Evolutionary conservation across 2,113 vertebrate species (phyloP).

Genomic region (Anolis sagrei): DNA sequence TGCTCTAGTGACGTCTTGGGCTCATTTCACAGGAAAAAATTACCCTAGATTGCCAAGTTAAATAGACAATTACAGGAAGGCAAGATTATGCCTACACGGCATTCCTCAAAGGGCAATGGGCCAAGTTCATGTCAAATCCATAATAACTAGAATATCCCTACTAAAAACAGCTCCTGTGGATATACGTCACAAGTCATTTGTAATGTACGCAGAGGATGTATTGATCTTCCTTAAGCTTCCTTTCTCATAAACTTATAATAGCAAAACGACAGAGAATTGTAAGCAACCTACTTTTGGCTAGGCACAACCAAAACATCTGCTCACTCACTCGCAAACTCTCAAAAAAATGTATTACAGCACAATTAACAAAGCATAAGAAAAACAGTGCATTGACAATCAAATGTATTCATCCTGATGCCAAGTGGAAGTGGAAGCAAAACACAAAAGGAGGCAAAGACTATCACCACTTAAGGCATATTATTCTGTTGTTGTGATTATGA

Average conservation of each 20-base stretch:
- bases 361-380: slow-evolving; percentile 54
- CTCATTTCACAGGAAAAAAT: slow-evolving; percentile 88
- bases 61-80: slow-evolving; percentile 99
- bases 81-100: slow-evolving; percentile 97
- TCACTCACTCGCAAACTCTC: slow-evolving; percentile 62
- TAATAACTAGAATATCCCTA: slow-evolving; percentile 91
- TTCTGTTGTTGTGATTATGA: not conserved
- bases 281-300: slow-evolving; percentile 44
- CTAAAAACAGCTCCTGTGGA: slow-evolving; percentile 88
- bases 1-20: slow-evolving; percentile 81
- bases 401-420: slow-evolving; percentile 69
- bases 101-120: slow-evolving; percentile 83
- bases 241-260: slow-evolving; percentile 95
- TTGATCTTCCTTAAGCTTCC: slow-evolving; percentile 92
- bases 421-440: slow-evolving; percentile 53
- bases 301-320: slow-evolving; percentile 62
- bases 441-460: not conserved
- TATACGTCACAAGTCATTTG: slow-evolving; percentile 91
- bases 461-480: not conserved
- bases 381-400: slow-evolving; percentile 60
- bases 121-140: slow-evolving; percentile 97
- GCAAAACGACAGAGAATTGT: slow-evolving; percentile 68
- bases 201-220: slow-evolving; percentile 95
- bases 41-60: slow-evolving; percentile 82
- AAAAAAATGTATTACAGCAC: slow-evolving; percentile 79